phyloP scores from a whole-genome alignment of 2,888 invertebrate genomes.

The Rapana venosa region DNA sequence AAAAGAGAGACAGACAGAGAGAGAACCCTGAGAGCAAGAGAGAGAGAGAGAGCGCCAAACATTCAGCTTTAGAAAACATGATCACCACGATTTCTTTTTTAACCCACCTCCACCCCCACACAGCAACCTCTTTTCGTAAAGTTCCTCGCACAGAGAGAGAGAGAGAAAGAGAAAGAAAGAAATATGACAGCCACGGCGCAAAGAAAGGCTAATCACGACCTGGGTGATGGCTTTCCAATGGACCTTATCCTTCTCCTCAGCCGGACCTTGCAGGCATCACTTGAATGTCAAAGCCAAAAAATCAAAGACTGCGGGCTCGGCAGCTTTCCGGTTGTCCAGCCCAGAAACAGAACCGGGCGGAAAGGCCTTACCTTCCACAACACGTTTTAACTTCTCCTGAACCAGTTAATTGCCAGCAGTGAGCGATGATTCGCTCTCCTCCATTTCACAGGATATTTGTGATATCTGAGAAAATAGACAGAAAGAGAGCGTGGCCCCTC shows the following conservation, averaged over 20 bases:
- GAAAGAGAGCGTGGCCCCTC: conserved; percentile 7
- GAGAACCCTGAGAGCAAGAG: too few species aligned
- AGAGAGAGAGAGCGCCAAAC: too few species aligned
- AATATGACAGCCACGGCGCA: background rate
- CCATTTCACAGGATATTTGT: conserved; percentile 37
- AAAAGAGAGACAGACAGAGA: conserved; percentile 16
- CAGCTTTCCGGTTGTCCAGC: background rate
- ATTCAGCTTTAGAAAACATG: background rate
- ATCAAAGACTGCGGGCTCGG: background rate
- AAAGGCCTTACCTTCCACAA: background rate
- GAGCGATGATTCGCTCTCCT: conserved; percentile 1
- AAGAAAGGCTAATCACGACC: conserved; percentile 29
- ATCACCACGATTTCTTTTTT: conserved; percentile 31
- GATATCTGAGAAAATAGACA: conserved; percentile 41
- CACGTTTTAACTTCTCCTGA: conserved; percentile 12
- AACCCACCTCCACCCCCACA: background rate
- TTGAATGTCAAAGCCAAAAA: conserved; percentile 25
- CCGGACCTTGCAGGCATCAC: background rate
- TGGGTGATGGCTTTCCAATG: conserved; percentile 23
- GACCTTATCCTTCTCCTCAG: background rate
- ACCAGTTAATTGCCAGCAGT: conserved; percentile 4
- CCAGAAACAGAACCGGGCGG: too few species aligned
- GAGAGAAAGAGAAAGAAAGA: background rate
- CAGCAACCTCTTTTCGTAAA: background rate
- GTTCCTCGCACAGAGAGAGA: background rate